Conservation (phyloP, 2,888 invertebrate genomes). For the Hermaeophaga mercurialis region DNA sequence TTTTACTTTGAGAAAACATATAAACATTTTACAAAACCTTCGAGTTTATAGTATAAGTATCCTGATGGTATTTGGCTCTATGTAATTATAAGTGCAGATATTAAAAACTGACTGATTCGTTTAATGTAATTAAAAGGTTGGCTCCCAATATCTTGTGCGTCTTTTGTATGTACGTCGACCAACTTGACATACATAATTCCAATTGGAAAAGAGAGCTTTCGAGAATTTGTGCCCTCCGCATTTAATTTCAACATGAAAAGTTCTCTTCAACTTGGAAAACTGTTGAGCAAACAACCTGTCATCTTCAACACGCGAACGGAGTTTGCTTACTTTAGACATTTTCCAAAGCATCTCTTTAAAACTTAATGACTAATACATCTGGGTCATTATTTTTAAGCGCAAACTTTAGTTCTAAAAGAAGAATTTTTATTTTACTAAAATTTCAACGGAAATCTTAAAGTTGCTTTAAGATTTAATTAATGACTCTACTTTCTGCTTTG, state of each 20-base stretch:
- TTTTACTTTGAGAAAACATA: too few relatives aligned
- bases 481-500: too few relatives aligned
- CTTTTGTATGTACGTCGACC: constrained; percentile 6
- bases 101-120: too few relatives aligned
- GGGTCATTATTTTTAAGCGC: constrained; percentile 12
- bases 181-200: constrained; percentile 10
- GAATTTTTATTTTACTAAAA: neutral
- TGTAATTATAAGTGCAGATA: too few relatives aligned
- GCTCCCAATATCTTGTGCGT: neutral
- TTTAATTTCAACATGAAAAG: constrained; percentile 12
- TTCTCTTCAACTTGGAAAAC: constrained; percentile 8
- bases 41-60: too few relatives aligned
- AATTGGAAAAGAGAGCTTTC: constrained; percentile 2
- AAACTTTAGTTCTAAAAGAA: constrained; percentile 1
- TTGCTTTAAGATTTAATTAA: neutral
- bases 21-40: too few relatives aligned
- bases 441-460: neutral
- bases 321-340: constrained; percentile 17
- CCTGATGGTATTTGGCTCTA: too few relatives aligned
- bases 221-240: constrained; percentile 8
- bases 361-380: constrained; percentile 18
- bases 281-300: constrained; percentile 17
- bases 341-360: constrained; percentile 15
- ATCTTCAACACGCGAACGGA: constrained; percentile 17
- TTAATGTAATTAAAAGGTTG: constrained; percentile 5